Base-by-base conservation (phyloP, 1,140 invertebrate species). In the Drosophila rhopaloa region DNA sequence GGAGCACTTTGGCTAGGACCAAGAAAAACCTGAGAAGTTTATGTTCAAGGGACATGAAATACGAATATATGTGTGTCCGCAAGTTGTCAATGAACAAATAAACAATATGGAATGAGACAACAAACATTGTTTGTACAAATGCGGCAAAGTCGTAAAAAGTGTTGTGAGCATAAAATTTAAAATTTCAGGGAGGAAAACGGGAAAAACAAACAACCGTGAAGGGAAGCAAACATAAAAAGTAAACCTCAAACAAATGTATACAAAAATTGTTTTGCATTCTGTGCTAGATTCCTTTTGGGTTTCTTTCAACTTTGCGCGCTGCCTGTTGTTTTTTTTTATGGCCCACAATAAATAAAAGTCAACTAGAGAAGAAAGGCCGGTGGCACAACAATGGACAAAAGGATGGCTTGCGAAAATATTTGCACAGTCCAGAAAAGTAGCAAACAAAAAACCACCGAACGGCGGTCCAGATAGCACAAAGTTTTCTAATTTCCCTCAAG, bases 401-500 rank as follows among this genome's bases (percentile, higher is more conserved):
- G 79, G 65, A 71, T 81, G 78, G 67, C 68, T 76, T 76, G 81
- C 58, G 38, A 72, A 86, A 82, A 88, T 88, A 88, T 89, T 83
- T 79, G 83, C 63, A 46, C 58, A 67, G 60, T 62, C 48, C 41
- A 66, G 29, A 29, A 73, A 47, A 56, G 72, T 35, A 58, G 35
- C 72, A 57, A 51, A 48, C 54, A 63, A 57, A 29, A 50, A 35
- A n/a, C 24, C 44, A 24, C 16, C 32, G 59, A 35, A 32, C 19
- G 16, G 38, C 61, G 27, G 29, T 35, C 27, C 43, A 58, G 61
- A 72, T 70, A 79, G 75, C 79, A 62, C 19, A 86, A 83, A 83
- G 75, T 88, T 88, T 88, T 83, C 84, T 80, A 88, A 88, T 88
- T 89, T 88, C 76, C 84, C 80, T 44, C 16, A 77, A 83, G 83